Percentiles rank a stretch among this genome's conserved stretches.
Conservation (phyloP, 2,888 invertebrate genomes). For the Caenorhabditis japonica region DNA sequence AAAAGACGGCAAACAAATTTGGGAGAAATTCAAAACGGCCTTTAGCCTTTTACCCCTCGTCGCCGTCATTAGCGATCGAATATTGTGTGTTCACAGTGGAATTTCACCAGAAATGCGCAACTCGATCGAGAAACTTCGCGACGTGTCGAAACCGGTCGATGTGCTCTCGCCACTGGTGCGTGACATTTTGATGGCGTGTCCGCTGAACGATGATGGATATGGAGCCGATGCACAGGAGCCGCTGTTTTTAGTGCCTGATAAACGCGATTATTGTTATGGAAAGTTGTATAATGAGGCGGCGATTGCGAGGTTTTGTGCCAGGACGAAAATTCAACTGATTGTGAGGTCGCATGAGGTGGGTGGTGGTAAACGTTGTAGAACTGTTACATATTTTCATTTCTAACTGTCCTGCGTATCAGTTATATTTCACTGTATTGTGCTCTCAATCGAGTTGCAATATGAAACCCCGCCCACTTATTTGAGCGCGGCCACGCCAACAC, state of each 20-base stretch:
- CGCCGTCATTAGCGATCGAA: slow-evolving; percentile 25
- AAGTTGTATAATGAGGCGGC: slow-evolving; percentile 32
- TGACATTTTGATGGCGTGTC: no score
- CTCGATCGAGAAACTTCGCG: not conserved
- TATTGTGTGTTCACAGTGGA: slow-evolving; percentile 34
- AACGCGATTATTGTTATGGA: no score
- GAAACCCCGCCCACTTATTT: no score
- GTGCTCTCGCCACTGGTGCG: not conserved
- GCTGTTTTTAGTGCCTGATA: no score
- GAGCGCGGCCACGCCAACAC: no score
- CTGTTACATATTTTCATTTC: no score
- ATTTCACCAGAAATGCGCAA: slow-evolving; percentile 5
- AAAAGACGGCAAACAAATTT: not conserved
- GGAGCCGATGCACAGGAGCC: no score
- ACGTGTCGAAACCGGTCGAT: not conserved
- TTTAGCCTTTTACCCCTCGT: slow-evolving; percentile 19
- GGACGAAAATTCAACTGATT: slow-evolving; percentile 17
- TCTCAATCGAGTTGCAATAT: no score
- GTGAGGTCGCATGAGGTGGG: slow-evolving; percentile 18
- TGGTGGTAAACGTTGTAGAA: no score
- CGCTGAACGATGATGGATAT: no score
- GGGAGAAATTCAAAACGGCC: slow-evolving; percentile 9
- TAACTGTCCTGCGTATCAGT: no score
- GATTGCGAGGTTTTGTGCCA: slow-evolving; percentile 14
- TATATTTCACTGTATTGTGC: no score